These are phyloP conservation scores for Remorina albescens DNA, from an alignment of 2,797 vertebrate species.

Conservation along the genomic window DNA sequence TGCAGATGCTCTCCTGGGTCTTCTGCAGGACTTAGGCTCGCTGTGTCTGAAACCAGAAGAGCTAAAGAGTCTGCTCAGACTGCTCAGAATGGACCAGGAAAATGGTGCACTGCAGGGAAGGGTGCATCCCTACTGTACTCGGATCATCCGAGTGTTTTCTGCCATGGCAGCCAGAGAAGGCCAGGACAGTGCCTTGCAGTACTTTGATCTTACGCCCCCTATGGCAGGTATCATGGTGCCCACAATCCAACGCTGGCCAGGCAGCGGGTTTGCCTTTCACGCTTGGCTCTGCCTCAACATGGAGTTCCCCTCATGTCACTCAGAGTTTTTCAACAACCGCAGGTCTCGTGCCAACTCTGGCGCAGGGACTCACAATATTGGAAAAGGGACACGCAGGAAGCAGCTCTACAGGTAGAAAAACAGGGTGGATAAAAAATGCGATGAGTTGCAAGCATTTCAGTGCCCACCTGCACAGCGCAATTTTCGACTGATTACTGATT, in stretches of 20 bases:
- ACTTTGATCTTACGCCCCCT: conserved; percentile 93
- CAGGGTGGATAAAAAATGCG: background rate
- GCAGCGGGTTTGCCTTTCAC: conserved; percentile 92
- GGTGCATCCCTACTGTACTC: conserved; percentile 81
- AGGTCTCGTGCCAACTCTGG: conserved; percentile 52
- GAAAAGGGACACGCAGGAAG: conserved; percentile 88
- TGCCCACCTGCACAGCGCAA: background rate
- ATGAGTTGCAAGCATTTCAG: background rate
- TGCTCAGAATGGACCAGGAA: conserved; percentile 82
- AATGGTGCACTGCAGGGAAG: conserved; percentile 39
- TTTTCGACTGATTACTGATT: conserved; percentile 16
- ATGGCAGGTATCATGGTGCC: conserved; percentile 99
- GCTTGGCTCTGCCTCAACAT: conserved; percentile 95
- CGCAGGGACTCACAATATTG: conserved; percentile 65
- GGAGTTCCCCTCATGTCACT: conserved; percentile 67
- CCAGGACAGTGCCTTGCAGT: conserved; percentile 87
- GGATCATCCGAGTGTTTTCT: conserved; percentile 87
- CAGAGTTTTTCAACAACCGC: conserved; percentile 56
- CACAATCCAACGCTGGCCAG: conserved; percentile 93
- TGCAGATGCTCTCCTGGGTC: conserved; percentile 88
- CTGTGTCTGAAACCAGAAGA: conserved; percentile 91
- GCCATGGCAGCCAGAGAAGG: conserved; percentile 90
- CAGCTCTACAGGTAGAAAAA: conserved; percentile 93
- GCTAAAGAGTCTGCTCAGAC: conserved; percentile 88
- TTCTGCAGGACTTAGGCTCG: conserved; percentile 90